phyloP scores from a whole-genome alignment of 2,113 vertebrate genomes.

The Neopipo cinnamomea region DNA sequence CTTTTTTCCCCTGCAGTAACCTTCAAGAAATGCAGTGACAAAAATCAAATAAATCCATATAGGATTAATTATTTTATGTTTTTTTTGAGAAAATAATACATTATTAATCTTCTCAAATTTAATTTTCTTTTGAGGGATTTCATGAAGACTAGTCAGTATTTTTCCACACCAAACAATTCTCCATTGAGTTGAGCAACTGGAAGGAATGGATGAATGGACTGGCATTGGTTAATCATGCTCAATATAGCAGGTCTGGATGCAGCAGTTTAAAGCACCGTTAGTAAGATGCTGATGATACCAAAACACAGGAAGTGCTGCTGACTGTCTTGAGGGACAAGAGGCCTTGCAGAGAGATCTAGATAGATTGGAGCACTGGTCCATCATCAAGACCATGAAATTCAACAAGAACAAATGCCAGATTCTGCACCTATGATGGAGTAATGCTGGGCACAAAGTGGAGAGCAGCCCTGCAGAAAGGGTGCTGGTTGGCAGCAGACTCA shows the following conservation, averaged over 20 bases:
- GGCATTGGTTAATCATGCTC: neutral
- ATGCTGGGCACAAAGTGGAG: neutral
- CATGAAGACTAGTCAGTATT: neutral
- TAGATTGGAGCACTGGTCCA: neutral
- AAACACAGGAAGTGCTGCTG: fast-evolving
- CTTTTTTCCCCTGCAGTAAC: neutral
- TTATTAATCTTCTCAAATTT: neutral
- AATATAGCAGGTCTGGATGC: neutral
- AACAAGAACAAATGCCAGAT: neutral
- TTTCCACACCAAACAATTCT: neutral
- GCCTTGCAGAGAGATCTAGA: neutral
- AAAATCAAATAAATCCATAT: neutral
- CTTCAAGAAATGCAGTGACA: neutral
- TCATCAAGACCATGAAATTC: neutral
- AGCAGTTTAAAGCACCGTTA: neutral
- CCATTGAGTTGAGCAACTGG: neutral
- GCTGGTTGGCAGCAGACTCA: neutral
- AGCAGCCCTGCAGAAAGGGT: neutral
- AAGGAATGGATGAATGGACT: too few relatives aligned
- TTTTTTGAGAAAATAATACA: neutral
- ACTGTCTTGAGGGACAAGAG: neutral
- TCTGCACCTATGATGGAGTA: neutral
- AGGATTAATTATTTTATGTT: neutral
- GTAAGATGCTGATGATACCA: neutral
- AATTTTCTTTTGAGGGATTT: neutral